These are phyloP conservation scores for Latrodectus geometricus DNA, from an alignment of 1,140 invertebrate genomes.

Conservation along the genomic window DNA sequence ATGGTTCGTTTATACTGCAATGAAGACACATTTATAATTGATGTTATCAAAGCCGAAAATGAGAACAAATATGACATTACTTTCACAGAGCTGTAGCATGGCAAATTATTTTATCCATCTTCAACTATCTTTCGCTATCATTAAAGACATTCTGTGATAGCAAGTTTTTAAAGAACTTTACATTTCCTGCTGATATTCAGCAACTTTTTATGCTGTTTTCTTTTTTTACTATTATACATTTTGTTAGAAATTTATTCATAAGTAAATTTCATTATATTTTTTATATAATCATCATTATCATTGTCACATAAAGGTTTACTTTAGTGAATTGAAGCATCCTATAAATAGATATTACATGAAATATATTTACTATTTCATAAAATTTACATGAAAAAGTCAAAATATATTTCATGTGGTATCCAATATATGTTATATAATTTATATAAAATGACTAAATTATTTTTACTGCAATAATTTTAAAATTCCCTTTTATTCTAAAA, in stretches of 20 bases:
- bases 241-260: not conserved
- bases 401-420: too few species aligned
- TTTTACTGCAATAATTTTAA: too few species aligned
- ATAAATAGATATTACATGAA: too few species aligned
- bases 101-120: not conserved
- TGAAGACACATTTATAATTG: slow-evolving; percentile 95
- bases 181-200: slow-evolving; percentile 20
- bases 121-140: not conserved
- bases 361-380: too few species aligned
- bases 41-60: slow-evolving; percentile 72
- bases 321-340: too few species aligned
- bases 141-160: not conserved
- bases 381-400: too few species aligned
- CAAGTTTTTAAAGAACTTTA: not conserved
- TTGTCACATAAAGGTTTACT: too few species aligned
- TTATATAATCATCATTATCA: too few species aligned
- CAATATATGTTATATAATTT: too few species aligned
- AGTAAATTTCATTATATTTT: too few species aligned
- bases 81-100: slow-evolving; percentile 70
- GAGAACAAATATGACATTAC: slow-evolving; percentile 72
- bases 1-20: slow-evolving; percentile 98
- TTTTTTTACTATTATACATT: not conserved
- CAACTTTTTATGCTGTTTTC: not conserved
- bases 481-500: too few species aligned
- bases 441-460: too few species aligned